Percentiles rank a stretch among this genome's conserved stretches.
phyloP scores from a whole-genome alignment of 2,113 vertebrate species.

The Corynorhinus townsendii region DNA sequence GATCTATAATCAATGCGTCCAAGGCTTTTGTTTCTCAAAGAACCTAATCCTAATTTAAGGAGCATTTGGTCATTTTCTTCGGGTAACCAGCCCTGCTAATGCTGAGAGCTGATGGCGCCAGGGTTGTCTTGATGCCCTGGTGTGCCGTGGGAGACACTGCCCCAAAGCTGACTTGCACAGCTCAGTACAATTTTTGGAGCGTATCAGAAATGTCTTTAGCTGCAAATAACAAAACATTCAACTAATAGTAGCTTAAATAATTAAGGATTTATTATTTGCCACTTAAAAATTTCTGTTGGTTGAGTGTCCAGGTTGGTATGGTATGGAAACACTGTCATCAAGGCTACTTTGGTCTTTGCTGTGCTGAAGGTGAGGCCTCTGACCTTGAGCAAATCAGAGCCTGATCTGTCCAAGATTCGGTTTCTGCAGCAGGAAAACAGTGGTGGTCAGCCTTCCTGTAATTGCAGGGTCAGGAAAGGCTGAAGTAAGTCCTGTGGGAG shows the following conservation, averaged over 20 bases:
- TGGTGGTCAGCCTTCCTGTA: background rate
- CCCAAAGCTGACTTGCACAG: background rate
- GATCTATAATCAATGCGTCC: slow-evolving; percentile 36
- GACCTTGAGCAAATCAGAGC: background rate
- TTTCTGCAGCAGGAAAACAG: background rate
- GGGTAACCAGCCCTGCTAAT: background rate
- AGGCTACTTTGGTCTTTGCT: background rate
- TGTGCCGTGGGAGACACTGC: background rate
- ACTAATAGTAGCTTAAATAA: background rate
- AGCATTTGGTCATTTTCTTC: background rate
- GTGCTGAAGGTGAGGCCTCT: background rate
- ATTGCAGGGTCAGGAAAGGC: background rate
- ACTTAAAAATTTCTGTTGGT: background rate
- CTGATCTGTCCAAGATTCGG: background rate
- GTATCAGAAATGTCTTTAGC: background rate
- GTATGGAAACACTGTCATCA: background rate
- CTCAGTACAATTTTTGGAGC: background rate
- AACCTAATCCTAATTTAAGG: background rate
- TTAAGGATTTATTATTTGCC: background rate
- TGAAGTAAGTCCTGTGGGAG: background rate
- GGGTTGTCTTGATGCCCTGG: background rate
- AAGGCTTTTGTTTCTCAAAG: slow-evolving; percentile 18
- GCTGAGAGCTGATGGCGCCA: background rate
- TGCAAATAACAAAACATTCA: background rate
- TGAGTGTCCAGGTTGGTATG: background rate